Percentiles rank a stretch among this genome's conserved stretches.
Evolutionary conservation across 2,888 invertebrate genomes (phyloP).

Genomic region (Coelinius sp.): DNA sequence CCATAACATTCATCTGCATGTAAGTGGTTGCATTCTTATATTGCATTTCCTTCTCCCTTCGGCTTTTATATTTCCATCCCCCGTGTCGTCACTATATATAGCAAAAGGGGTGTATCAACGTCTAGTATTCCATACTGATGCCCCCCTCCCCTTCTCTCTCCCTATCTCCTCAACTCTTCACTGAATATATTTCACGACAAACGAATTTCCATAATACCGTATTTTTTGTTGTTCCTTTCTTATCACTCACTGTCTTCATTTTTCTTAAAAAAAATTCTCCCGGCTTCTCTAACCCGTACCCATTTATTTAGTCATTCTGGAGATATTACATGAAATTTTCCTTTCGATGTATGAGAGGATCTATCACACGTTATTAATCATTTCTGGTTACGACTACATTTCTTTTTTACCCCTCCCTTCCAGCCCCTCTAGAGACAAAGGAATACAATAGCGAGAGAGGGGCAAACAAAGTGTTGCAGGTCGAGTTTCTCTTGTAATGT

Average conservation of each 20-base stretch:
- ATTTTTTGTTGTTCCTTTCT: background rate
- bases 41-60: background rate
- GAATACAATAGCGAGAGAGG: background rate
- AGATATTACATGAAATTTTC: background rate
- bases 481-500: background rate
- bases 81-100: background rate
- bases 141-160: background rate
- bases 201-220: background rate
- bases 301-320: background rate
- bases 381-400: background rate
- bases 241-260: background rate
- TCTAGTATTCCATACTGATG: background rate
- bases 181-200: background rate
- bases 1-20: background rate
- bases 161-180: background rate
- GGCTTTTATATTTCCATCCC: background rate
- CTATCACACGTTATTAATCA: background rate
- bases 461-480: background rate
- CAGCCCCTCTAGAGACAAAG: background rate
- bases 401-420: background rate
- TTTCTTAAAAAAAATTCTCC: background rate
- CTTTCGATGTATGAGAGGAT: background rate
- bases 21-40: background rate
- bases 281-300: background rate
- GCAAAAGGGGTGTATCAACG: background rate